Base-by-base conservation (phyloP, 2,888 invertebrate genomes). In the Eupithecia centaureata region DNA sequence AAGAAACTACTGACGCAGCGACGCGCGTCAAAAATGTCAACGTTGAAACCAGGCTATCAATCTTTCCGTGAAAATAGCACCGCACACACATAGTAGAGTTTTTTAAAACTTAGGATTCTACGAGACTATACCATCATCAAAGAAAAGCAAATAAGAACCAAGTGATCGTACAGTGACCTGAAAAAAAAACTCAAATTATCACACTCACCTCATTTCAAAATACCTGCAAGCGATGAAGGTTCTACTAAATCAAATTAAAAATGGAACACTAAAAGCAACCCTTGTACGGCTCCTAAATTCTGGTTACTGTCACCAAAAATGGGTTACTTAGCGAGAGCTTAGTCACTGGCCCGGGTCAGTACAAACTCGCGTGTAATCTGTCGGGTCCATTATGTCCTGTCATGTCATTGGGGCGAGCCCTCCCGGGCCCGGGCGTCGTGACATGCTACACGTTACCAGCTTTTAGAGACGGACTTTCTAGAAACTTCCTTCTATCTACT, bases 351-450 rank as follows among this genome's bases (percentile, higher is more conserved):
- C n/a, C n/a, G 30, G 28, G 52, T 47, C 10, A 10, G 28, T 56
- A 30, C 30, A n/a, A 56, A 30, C 54, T 56, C 18, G 28, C n/a
- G 30, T 28, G 28, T 56, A 28, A 52, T 27, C 54, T 56, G 54
- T 27, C 5, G 54, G 57, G 57, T 57, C 57, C 57, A 57, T 57
- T 57, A 57, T 47, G 57, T 57, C 30, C 32, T 57, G 25, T 27
- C 52, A 52, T 27, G 57, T 57, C 57, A 22, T 15, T 22, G 30
- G 56, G 56, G 57, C 32, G 57, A 57, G 57, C 30, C 30, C 54
- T n/a, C 15, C 27, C 13, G 27, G 32, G 8, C 56, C 27, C 28
- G 27, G 54, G 10, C n/a, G 30, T n/a, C 28, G 18, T 57, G 32
- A 32, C 32, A 57, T 32, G 57, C 18, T 18, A 22, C 57, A 22